A percentile compares a stretch with the other conserved stretches of the same genome.
Evolutionary conservation across 2,888 invertebrate species (phyloP).

Genomic region (Mimachlamys varia): DNA sequence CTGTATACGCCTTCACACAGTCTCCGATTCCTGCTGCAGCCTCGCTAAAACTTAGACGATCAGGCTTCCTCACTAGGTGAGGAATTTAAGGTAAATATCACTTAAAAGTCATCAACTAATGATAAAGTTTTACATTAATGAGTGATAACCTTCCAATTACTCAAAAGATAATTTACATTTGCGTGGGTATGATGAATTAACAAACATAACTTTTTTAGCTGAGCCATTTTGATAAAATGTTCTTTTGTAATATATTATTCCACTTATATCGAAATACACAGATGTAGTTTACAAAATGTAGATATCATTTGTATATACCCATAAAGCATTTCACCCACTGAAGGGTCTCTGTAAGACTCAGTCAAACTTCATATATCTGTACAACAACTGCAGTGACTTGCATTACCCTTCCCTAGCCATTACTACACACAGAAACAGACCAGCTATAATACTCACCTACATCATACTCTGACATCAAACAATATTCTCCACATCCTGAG

Average conservation of each 20-base stretch:
- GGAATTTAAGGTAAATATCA: neutral
- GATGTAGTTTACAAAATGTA: too few species aligned
- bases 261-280: too few species aligned
- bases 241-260: too few species aligned
- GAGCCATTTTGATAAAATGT: too few species aligned
- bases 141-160: neutral
- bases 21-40: conserved; percentile 82
- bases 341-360: too few species aligned
- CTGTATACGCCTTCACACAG: conserved; percentile 82
- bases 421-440: too few species aligned
- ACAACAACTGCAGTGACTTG: too few species aligned
- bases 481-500: conserved; percentile 82
- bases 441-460: conserved; percentile 78
- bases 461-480: conserved; percentile 81
- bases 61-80: conserved; percentile 81
- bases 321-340: too few species aligned
- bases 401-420: too few species aligned
- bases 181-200: too few species aligned
- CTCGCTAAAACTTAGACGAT: conserved; percentile 79
- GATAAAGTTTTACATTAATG: neutral
- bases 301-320: neutral
- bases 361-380: too few species aligned
- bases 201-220: too few species aligned
- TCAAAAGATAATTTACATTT: neutral
- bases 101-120: neutral